phyloP scores from a whole-genome alignment of 2,888 invertebrate genomes.

The Eledone cirrhosa region DNA sequence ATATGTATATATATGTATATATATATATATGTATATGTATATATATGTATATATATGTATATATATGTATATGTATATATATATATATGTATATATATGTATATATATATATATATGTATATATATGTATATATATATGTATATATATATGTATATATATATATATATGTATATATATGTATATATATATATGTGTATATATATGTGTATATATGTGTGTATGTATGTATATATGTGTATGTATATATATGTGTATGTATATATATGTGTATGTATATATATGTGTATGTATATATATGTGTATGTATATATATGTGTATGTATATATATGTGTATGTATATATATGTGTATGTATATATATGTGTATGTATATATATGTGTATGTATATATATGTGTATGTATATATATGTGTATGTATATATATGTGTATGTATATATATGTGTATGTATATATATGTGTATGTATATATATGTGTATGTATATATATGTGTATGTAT shows the following conservation, averaged over 20 bases:
- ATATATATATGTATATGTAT: background rate
- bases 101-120: background rate
- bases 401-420: background rate
- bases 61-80: background rate
- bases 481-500: background rate
- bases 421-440: background rate
- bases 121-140: background rate
- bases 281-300: background rate
- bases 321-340: background rate
- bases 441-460: background rate
- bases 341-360: background rate
- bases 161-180: background rate
- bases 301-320: background rate
- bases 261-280: background rate
- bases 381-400: background rate
- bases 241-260: background rate
- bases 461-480: background rate
- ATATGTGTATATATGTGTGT: background rate
- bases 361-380: background rate
- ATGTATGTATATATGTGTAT: background rate
- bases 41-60: background rate
- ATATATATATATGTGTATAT: background rate
- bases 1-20: background rate
- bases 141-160: background rate
- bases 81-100: background rate